Percentiles rank a stretch among this genome's conserved stretches.
Evolutionary conservation across 2,797 vertebrate genomes (phyloP).

Genomic region (Pteronotus mesoamericanus): DNA sequence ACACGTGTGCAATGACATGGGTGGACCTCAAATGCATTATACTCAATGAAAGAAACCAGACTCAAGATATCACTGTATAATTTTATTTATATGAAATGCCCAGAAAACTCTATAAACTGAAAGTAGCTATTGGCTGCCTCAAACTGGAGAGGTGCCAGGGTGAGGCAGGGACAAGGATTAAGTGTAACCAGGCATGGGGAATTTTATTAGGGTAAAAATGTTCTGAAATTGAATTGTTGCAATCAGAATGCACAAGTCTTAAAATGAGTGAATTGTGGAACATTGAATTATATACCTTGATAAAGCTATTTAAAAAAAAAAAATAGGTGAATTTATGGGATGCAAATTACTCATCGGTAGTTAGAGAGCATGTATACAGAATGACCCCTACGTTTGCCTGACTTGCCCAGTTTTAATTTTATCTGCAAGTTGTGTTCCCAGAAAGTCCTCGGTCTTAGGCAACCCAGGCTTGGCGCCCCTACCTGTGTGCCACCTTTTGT

Average conservation of each 20-base stretch:
- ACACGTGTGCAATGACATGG: background rate
- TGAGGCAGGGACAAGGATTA: background rate
- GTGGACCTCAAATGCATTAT: background rate
- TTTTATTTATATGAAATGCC: background rate
- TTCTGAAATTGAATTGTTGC: background rate
- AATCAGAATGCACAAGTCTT: background rate
- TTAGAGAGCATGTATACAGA: background rate
- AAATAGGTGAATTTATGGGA: background rate
- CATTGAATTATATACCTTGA: background rate
- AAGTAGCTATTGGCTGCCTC: background rate
- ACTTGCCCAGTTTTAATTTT: background rate
- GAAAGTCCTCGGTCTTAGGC: background rate
- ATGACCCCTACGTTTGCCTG: background rate
- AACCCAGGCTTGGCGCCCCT: background rate
- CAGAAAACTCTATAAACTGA: background rate
- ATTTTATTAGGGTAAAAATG: background rate
- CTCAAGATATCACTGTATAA: background rate
- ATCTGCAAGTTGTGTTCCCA: background rate
- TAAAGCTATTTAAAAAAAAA: too few relatives aligned
- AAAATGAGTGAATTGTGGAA: background rate
- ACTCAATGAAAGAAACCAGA: background rate
- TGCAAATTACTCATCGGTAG: background rate
- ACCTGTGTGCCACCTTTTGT: background rate
- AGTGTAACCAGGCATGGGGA: background rate
- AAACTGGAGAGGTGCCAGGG: background rate